Base-by-base conservation (phyloP, 2,888 invertebrate species). In the Anodontia alba region DNA sequence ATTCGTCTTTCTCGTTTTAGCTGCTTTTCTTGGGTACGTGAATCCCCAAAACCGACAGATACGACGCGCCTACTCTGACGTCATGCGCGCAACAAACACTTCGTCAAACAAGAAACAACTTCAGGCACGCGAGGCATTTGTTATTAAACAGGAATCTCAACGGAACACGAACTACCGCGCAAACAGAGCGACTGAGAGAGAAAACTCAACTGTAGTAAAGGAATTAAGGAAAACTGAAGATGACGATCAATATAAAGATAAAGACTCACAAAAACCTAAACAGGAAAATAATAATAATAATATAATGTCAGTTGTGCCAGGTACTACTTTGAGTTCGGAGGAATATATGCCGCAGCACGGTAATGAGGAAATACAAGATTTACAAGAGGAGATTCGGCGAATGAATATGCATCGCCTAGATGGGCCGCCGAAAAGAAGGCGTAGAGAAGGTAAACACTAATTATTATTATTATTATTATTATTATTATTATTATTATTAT, bases 21-120 rank as follows among this genome's bases (percentile, higher is more conserved):
- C 85, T 12, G 75, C 82, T 1, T 85, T 85, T 46, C 62, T 85
- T 15, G 76, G 80, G 20, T 78, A 85, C 75, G 71, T 85, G 7
- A 81, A 83, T 42, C 85, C 85, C 12, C 78, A 80, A 1, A 83
- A 85, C 31, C 80, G 80, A n/a, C 76, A 80, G 1, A 78, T 80
- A 2, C 78, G 85, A n/a, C 85, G 85, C 17, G 85, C 85, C 42
- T 85, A 82, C 76, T 80, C 85, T 12, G 85, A 85, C 42, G 82
- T 78, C 20, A 83, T 85, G 20, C 70, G 77, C 20, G 68, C 80
- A 10, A 70, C 78, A 31, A 73, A 73, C 70, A n/a, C 17, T n/a
- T 12, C 78, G n/a, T 67, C 38, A 0, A 73, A 33, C 20, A 42
- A 57, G 23, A 73, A 70, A 42, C 67, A 42, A 3, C 69, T 46